Evolutionary conservation across 2,888 invertebrate genomes (phyloP).

Genomic region (Ptychoptera contaminata): DNA sequence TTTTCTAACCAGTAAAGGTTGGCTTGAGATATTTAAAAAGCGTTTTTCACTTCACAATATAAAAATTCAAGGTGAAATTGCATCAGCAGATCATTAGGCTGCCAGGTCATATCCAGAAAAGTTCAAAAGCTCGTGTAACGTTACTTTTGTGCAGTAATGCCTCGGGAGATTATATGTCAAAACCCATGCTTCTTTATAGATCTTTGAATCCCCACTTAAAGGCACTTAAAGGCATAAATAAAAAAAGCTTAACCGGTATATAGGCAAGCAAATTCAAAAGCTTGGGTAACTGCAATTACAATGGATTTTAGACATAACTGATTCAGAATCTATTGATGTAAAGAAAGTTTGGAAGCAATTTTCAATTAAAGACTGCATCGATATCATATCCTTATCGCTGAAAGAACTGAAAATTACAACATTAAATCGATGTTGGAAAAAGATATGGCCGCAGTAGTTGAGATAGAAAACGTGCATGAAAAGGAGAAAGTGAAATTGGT

Average conservation of each 20-base stretch:
- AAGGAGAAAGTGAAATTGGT: no score
- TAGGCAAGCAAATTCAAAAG: constrained; percentile 17
- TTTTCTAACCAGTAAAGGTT: constrained; percentile 13
- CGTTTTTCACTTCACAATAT: constrained; percentile 10
- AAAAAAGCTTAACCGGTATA: constrained; percentile 16
- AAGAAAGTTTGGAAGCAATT: no score
- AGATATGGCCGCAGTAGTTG: no score
- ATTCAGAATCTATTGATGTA: no score
- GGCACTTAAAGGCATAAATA: constrained; percentile 14
- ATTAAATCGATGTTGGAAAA: no score
- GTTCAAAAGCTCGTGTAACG: constrained; percentile 10
- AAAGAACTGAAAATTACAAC: no score
- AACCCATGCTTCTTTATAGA: constrained; percentile 18
- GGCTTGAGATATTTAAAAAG: constrained; percentile 12
- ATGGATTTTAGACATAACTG: no score
- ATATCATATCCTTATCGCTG: no score
- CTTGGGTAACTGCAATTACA: constrained; percentile 16
- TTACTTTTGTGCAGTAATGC: constrained; percentile 21
- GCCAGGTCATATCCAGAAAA: constrained; percentile 8
- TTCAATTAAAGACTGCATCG: no score
- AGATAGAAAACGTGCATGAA: no score
- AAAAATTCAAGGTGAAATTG: constrained; percentile 11
- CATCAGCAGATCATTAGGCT: constrained; percentile 9
- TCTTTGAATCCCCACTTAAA: constrained; percentile 18
- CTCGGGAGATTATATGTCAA: constrained; percentile 16